Base-by-base conservation (phyloP, 2,888 invertebrate genomes). In the Oscheius sp. region DNA sequence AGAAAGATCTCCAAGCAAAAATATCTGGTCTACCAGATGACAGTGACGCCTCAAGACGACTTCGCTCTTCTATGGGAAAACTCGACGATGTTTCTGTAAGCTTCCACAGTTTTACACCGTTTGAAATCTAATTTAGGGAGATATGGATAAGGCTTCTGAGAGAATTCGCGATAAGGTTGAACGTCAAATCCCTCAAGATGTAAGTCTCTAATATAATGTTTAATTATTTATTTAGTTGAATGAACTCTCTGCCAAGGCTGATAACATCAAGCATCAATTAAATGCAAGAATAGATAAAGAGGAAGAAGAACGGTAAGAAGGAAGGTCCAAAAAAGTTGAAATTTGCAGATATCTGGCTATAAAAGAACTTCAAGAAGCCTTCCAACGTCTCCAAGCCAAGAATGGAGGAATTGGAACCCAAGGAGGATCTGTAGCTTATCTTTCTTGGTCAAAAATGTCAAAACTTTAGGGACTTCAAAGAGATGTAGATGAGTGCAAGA, bases 401-500 rank as follows among this genome's bases (percentile, higher is more conserved):
- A 46, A 61, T 10, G 48, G 29, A 25, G 15, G 27, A 20, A 17
- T 68, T 12, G 58, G 33, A 3, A 58, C n/a, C 31, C 68, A 42
- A 29, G 58, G n/a, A 50, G 64, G 45, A 61, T 46, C 61, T 10
- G 50, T 67, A 29, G 27, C 45, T 27, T 46, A 15, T 46, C 46
- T 17, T 20, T 46, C 46, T 17, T 20, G 8, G 37, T 37, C 46
- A 6, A 46, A 46, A 46, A 12, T 46, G n/a, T 17, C 6, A 15
- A 15, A 46, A 20, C 6, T 50, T 23, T 25, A 50, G 55, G 17
- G 20, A 20, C 33, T 76, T 63, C 71, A 74, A 39, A 69, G 83
- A 8, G 85, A 85, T 63, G 76, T 85, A 1, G 85, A 85, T 55
- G 85, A 85, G 57, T 83, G 83, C 69, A 85, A 85, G 58, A 82